Percentiles rank a stretch among this genome's conserved stretches.
These are phyloP conservation scores for Ditylenchus weischeri DNA, from an alignment of 2,888 invertebrate genomes.

Conservation along the genomic window DNA sequence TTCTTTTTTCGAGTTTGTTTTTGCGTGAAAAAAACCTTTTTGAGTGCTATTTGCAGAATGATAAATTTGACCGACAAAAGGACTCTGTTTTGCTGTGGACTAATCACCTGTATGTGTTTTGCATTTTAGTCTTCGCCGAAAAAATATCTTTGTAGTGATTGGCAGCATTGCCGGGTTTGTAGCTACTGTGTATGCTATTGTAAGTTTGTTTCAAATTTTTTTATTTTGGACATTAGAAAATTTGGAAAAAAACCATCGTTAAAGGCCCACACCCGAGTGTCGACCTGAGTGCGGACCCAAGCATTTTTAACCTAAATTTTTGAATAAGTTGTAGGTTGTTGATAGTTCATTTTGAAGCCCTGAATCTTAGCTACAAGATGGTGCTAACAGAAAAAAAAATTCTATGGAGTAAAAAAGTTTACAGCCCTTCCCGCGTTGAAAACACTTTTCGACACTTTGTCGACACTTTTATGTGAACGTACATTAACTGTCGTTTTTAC, in stretches of 20 bases:
- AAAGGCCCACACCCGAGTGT: too few relatives aligned
- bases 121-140: not conserved
- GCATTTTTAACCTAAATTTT: too few relatives aligned
- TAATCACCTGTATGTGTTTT: constrained; percentile 21
- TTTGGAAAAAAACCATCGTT: too few relatives aligned
- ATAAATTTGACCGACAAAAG: constrained; percentile 20
- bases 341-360: too few relatives aligned
- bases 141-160: constrained; percentile 23
- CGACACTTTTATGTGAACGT: too few relatives aligned
- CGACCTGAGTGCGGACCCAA: too few relatives aligned
- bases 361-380: too few relatives aligned
- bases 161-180: constrained; percentile 29
- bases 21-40: not conserved
- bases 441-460: too few relatives aligned
- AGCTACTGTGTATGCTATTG: constrained; percentile 39
- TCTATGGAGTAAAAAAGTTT: too few relatives aligned
- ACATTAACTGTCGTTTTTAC: not conserved
- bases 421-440: too few relatives aligned
- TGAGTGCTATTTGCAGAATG: constrained; percentile 25
- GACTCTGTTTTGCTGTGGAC: constrained; percentile 21
- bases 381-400: too few relatives aligned
- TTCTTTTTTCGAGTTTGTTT: constrained; percentile 12
- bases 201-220: not conserved
- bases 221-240: not conserved
- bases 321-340: too few relatives aligned